Evolutionary conservation across 2,797 vertebrate species (phyloP), one percentile per base, ranked within the genome.

Genomic region (Cynodonichthys magdalenae): DNA sequence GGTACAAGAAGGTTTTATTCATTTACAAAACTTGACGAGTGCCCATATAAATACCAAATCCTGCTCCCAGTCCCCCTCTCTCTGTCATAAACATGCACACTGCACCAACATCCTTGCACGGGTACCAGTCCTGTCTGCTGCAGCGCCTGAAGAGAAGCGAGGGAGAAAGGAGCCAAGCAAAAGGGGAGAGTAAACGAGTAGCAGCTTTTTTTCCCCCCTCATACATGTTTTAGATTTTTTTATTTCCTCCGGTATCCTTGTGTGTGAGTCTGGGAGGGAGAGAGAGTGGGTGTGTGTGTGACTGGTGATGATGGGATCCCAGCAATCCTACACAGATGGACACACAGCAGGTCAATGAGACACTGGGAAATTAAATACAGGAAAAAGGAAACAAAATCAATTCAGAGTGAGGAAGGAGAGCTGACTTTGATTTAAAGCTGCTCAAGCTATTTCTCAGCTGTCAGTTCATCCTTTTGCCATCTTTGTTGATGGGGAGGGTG

Each of bases 351-450:
- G 79, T 84, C 63, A 63, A 70, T 78, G 76, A 85, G 71, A 86
- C 71, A 55, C 71, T 58, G 80, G 81, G 80, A 88, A 88, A 90
- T 85, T 74, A 88, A 89, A 92, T 83, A 83, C 85, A 75, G 78
- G 46, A 61, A 79, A 89, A 86, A 85, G 63, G 79, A 86, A 87
- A 84, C 85, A 55, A 83, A 90, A 88, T 90, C 87, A 87, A 85
- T 90, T 84, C 74, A 69, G 80, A 77, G 75, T 73, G 78, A 88
- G 69, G 79, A 88, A 71, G 73, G 66, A 81, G 74, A 80, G 81
- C 77, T 82, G 83, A 85, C 80, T 91, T 86, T 82, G 76, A 87
- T 79, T 81, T 79, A 82, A 80, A 84, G 82, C 79, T 79, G 82
- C 76, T 80, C 72, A 8, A 59, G 82, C 75, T 82, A 57, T 79